phyloP scores from a whole-genome alignment of 2,888 invertebrate genomes.

The Synergus japonicus region DNA sequence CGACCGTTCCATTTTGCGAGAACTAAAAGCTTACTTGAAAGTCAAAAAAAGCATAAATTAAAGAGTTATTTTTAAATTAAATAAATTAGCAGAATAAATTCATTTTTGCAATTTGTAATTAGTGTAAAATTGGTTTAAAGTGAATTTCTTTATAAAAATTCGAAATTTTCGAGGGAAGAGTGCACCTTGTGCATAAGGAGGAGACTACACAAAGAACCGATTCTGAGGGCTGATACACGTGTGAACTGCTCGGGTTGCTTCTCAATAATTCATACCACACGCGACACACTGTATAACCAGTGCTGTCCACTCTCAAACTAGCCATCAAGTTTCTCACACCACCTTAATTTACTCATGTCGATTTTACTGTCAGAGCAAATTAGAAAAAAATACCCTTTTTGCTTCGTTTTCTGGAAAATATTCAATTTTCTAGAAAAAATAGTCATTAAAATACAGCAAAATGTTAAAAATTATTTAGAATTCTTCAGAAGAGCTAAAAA shows the following conservation, averaged over 20 bases:
- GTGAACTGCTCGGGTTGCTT: slow-evolving; percentile 57
- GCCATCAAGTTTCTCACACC: slow-evolving; percentile 1
- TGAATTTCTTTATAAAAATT: background rate
- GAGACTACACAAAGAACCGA: slow-evolving; percentile 42
- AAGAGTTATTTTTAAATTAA: too few species aligned
- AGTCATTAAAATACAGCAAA: background rate
- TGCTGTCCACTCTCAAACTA: slow-evolving; percentile 15
- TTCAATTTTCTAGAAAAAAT: background rate
- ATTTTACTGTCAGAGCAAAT: background rate
- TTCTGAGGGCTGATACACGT: slow-evolving; percentile 55
- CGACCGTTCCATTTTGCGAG: background rate
- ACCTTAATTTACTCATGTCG: background rate
- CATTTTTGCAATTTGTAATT: background rate
- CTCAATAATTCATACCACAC: slow-evolving; percentile 60
- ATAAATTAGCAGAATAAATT: too few species aligned
- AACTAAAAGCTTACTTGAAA: background rate
- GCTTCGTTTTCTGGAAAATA: background rate
- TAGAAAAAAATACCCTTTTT: background rate
- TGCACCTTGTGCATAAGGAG: slow-evolving; percentile 1
- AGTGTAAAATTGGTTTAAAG: background rate
- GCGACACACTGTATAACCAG: slow-evolving; percentile 44
- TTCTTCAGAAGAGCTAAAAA: background rate
- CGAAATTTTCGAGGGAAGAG: background rate
- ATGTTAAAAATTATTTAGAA: background rate
- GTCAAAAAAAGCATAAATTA: background rate